phyloP scores from a whole-genome alignment of 2,113 vertebrate genomes.

The Malurus alboscapulatus region DNA sequence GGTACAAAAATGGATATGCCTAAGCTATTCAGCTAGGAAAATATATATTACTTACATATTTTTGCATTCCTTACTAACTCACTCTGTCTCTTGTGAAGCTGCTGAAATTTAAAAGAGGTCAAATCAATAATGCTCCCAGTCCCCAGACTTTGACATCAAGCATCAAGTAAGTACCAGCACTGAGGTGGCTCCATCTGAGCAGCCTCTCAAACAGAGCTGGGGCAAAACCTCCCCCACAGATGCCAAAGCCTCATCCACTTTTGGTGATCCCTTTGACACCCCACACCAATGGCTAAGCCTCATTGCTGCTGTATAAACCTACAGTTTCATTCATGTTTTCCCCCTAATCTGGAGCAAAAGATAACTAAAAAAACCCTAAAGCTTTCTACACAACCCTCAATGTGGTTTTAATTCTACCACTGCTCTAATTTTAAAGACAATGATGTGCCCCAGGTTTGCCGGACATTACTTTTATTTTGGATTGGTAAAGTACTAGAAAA shows the following conservation, averaged over 20 bases:
- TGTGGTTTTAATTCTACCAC: not conserved
- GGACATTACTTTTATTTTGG: not conserved
- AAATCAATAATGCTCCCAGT: slow-evolving; percentile 63
- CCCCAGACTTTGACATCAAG: slow-evolving; percentile 21
- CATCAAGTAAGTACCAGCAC: slow-evolving; percentile 31
- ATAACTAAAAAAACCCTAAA: not conserved
- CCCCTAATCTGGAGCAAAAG: not conserved
- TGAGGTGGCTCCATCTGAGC: not conserved
- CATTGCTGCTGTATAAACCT: not conserved
- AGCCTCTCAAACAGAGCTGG: not conserved
- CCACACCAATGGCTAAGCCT: not conserved
- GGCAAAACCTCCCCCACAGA: not conserved
- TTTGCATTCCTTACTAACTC: slow-evolving; percentile 69
- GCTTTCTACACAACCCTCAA: not conserved
- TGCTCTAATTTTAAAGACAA: not conserved
- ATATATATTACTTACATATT: slow-evolving; percentile 55
- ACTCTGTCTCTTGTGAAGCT: slow-evolving; percentile 69
- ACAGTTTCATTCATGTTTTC: rapidly evolving
- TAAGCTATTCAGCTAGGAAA: slow-evolving; percentile 66
- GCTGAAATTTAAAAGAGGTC: slow-evolving; percentile 72
- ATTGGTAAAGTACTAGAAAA: not conserved
- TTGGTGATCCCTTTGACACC: not conserved
- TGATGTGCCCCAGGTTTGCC: not conserved
- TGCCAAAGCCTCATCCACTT: not conserved
- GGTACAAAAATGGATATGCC: slow-evolving; percentile 38